Evolutionary conservation across 2,888 invertebrate species (phyloP), one percentile per base, ranked within the genome.

Genomic region (Druceiella hillmani): DNA sequence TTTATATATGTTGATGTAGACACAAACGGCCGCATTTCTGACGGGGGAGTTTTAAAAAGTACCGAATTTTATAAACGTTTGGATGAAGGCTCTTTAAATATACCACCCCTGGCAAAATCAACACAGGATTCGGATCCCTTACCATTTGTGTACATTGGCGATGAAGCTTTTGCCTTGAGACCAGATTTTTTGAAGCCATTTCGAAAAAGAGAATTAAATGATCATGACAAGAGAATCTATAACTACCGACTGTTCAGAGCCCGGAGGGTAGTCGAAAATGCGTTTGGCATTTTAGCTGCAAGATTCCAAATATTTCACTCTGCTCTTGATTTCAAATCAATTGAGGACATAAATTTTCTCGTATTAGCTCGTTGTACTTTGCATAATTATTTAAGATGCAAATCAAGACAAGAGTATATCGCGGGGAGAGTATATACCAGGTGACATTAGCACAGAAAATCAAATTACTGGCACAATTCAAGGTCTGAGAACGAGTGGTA

Each of bases 181-280:
- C 26, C 41, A 33, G 38, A 47, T 36, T 38, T 39, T 15, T 24
- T 39, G 28, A 46, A 41, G 24, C 41, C 36, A 28, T 45, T 36
- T 34, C 26, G 31, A 3, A 11, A 16, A 15, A 9, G 14, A 34
- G 38, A 43, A 34, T 10, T 30, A 17, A 26, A 25, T n/a, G n/a
- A n/a, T 30, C 11, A 30, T 25, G 26, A 26, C 28, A 40, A 34
- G 33, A 36, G 37, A 36, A 46, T 44, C 15, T 47, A 29, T 35
- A 45, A 47, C 31, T 45, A 45, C 33, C 34, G 44, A 39, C 5
- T 45, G 6, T 43, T 28, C 31, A 43, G 47, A 43, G 42, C 47
- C 11, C 32, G 45, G 25, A 34, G 45, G 22, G 35, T 44, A 28
- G 40, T 44, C 27, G 45, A 44, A 42, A 46, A 45, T 34, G 40